Conservation (phyloP, 2,888 invertebrate species). For the Tupiocoris notatus region DNA sequence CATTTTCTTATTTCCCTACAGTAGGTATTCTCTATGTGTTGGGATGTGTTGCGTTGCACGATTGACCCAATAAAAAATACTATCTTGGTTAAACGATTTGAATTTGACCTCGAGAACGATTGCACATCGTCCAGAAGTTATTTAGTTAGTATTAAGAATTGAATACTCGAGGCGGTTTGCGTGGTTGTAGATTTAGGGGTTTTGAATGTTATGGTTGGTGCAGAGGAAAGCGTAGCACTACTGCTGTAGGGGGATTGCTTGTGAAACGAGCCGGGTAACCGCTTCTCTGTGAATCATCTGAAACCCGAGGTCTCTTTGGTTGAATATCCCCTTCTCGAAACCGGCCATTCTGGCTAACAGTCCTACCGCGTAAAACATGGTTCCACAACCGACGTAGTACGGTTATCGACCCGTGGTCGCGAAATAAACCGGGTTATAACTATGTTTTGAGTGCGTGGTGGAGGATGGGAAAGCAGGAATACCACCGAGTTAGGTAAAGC, state of each 20-base stretch:
- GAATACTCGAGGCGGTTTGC: too few relatives aligned
- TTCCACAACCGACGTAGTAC: conserved; percentile 26
- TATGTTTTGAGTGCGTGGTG: conserved; percentile 7
- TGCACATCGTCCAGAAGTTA: too few relatives aligned
- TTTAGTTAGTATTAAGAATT: too few relatives aligned
- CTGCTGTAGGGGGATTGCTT: conserved; percentile 1
- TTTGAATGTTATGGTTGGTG: not conserved
- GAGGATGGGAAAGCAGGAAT: not conserved
- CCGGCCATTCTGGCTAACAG: not conserved
- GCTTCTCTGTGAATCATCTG: conserved; percentile 22
- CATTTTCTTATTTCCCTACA: too few relatives aligned
- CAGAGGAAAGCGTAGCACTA: not conserved
- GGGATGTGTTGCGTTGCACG: too few relatives aligned
- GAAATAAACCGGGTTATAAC: conserved; percentile 34
- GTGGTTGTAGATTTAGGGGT: not conserved
- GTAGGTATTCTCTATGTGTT: too few relatives aligned
- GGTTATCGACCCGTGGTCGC: conserved; percentile 34
- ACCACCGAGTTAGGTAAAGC: too few relatives aligned
- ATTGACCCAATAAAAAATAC: too few relatives aligned
- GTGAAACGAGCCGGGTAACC: conserved; percentile 22
- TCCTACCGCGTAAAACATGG: not conserved
- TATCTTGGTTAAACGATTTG: too few relatives aligned
- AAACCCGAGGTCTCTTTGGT: conserved; percentile 9
- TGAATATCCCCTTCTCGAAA: not conserved
- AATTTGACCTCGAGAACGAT: too few relatives aligned